Base-by-base conservation (phyloP, 2,888 invertebrate species). In the Tachina fera region DNA sequence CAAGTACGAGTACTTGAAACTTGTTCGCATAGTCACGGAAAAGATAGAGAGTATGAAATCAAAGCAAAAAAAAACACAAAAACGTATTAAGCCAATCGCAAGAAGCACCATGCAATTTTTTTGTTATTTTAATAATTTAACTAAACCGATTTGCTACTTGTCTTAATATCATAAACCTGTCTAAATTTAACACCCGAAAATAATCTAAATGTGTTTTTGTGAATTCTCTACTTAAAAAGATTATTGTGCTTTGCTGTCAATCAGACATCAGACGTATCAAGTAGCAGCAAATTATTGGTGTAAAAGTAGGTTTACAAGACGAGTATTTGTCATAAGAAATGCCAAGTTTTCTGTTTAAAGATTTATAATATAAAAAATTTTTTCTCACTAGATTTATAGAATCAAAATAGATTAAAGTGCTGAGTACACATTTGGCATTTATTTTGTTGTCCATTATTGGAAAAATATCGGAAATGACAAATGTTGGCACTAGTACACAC, bases 1-100 rank as follows among this genome's bases (percentile, higher is more conserved):
- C 56, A 49, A 60, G 11, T 56, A 65, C 56, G 43, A 60, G 11
- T 56, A 58, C 65, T 71, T 51, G 43, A 82, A 53, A 14, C 31
- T 14, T 82, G 58, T 16, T 60, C 0, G n/a, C 5, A 47, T 19
- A 14, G 63, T 65, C 49, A 58, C 19, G 47, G 9, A 3, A 13
- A 11, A 14, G 22, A 13, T 13, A 56, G 31, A 8, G 13, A 11
- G 45, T 60, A 39, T 16, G 68, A 63, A 63, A 63, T 39, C 60
- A 39, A 3, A n/a, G 4, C 10, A 19, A 11, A 16, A 53, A 53
- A 1, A 31, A 31, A 0, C 0, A 6, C 0, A 31, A 31, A 31
- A 6, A 6, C 6, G 31, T 31, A 5, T 31, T 31, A 31, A 31
- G 6, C 5, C 6, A 31, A 31, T 31, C 31, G 31, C 31, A 5